A percentile compares a stretch with the other conserved stretches of the same genome.
These are phyloP conservation scores for Craniophora ligustri DNA, from an alignment of 2,888 invertebrate genomes.

Conservation along the genomic window DNA sequence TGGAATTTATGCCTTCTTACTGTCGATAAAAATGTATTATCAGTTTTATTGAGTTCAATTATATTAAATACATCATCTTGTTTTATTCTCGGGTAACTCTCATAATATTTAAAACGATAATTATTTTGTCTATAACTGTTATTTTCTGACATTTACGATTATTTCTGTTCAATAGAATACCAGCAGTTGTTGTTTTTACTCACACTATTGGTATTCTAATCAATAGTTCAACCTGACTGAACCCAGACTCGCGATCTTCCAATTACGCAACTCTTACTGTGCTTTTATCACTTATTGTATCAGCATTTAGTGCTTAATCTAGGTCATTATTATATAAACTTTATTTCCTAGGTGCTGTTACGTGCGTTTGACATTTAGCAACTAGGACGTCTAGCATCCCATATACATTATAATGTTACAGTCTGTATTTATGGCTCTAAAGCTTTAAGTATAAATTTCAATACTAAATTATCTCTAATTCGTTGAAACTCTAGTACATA, in stretches of 20 bases:
- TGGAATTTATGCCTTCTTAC: too few relatives aligned
- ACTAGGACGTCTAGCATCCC: constrained; percentile 12
- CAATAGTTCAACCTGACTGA: constrained; percentile 1
- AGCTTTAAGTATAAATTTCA: not conserved
- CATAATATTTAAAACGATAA: too few relatives aligned
- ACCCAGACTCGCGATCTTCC: constrained; percentile 5
- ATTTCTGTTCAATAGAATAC: too few relatives aligned
- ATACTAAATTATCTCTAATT: not conserved
- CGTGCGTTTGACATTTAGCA: constrained; percentile 27
- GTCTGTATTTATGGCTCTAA: not conserved
- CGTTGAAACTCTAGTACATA: too few relatives aligned
- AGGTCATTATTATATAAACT: constrained; percentile 33
- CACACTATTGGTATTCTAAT: too few relatives aligned
- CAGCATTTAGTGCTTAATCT: constrained; percentile 14
- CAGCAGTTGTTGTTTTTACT: too few relatives aligned
- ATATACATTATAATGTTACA: not conserved
- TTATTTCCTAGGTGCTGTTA: constrained; percentile 23
- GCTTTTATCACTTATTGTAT: constrained; percentile 27
- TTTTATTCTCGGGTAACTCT: too few relatives aligned
- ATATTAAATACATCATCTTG: too few relatives aligned
- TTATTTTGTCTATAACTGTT: too few relatives aligned
- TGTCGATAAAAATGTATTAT: too few relatives aligned
- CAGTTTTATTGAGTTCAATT: too few relatives aligned
- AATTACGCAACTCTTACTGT: constrained; percentile 11
- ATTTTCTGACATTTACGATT: too few relatives aligned